Evolutionary conservation across 2,888 invertebrate genomes (phyloP), one percentile per base, ranked within the genome.

Genomic region (Apamea sordens): DNA sequence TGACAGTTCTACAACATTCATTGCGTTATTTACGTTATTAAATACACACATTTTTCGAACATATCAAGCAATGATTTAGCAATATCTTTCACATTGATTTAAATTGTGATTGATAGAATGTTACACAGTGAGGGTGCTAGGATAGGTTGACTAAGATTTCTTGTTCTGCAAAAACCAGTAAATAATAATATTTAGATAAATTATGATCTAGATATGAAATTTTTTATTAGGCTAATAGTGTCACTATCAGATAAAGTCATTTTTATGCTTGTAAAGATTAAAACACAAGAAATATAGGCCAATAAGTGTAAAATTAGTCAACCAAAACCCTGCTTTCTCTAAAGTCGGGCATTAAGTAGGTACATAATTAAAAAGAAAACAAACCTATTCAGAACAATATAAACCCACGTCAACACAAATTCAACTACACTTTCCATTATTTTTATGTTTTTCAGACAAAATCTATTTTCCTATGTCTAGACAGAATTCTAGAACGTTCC

Each of bases 401-500:
- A 24, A 7, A 41, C 41, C 7, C 36, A 24, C 11, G 32, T 47
- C n/a, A 21, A 21, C 18, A n/a, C 18, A 72, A 63, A 18, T 18
- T 32, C 7, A 18, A 32, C 15, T 28, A 3, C 4, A 63, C 24
- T 41, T 13, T 21, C 4, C 0, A 50, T 28, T 1, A 41, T 13
- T 32, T 15, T 32, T 1, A 28, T 10, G 11, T 67, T 47, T 53
- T 44, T 44, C 21, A 32, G 8, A 5, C 4, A 41, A 69, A 41
- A 44, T n/a, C 5, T 8, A 32, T 50, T 67, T 61, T 65, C 21
- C 6, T 24, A 10, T 10, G 32, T 74, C 53, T 44, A n/a, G 70
- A 72, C 44, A 28, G 61, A 10, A 24, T 72, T 85, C 63, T 64
- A 63, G 70, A 86, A 86, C 32, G 41, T 76, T 77, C 24, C 6